Percentiles rank a stretch among this genome's conserved stretches.
Evolutionary conservation across 2,888 invertebrate species (phyloP).

Genomic region (Pilophorus perplexus): DNA sequence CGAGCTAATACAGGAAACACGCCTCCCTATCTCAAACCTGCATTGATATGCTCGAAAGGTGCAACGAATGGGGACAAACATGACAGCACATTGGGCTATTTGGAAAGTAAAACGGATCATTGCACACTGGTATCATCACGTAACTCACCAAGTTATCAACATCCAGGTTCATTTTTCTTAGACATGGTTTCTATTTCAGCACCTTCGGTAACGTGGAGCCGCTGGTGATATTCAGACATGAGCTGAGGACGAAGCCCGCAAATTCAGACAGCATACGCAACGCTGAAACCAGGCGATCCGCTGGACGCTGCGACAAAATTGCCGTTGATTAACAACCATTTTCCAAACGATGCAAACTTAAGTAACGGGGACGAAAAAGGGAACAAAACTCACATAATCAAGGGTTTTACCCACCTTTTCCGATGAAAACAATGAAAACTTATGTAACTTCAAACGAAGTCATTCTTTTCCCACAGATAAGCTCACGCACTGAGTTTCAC

Average conservation of each 20-base stretch:
- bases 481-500: conserved; percentile 28
- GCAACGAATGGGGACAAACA: no score
- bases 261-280: no score
- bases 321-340: not conserved
- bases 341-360: no score
- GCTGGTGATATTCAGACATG: conserved; percentile 18
- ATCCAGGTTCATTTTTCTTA: conserved; percentile 49
- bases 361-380: not conserved
- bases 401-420: not conserved
- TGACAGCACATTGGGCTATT: no score
- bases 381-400: not conserved
- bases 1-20: no score
- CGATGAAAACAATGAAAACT: conserved; percentile 28
- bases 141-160: conserved; percentile 49
- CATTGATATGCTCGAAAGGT: no score
- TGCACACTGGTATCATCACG: no score
- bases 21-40: no score
- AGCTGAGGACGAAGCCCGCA: conserved; percentile 5
- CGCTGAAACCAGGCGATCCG: no score
- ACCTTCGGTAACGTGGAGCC: conserved; percentile 23
- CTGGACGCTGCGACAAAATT: not conserved
- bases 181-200: conserved; percentile 44
- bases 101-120: no score
- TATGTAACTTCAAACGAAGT: conserved; percentile 43
- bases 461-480: conserved; percentile 42